These are phyloP conservation scores for Umimayanthus chanpuru DNA, from an alignment of 92 coral and sea anemone genomes.

Conservation along the genomic window DNA sequence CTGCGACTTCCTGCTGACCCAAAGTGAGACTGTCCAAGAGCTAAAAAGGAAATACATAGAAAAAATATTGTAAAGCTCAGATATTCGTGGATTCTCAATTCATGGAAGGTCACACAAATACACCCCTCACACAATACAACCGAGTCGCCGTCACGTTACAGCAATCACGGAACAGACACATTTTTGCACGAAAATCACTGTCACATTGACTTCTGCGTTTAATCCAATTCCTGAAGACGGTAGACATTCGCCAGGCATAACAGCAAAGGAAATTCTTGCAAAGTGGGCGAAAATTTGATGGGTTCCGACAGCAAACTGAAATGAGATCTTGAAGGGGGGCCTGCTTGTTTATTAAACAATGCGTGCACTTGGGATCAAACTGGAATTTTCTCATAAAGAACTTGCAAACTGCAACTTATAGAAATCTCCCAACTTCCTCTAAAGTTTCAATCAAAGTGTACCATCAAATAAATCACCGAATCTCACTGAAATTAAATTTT, in stretches of 20 bases:
- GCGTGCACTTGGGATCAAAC: not conserved
- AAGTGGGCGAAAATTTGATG: slow-evolving; percentile 27
- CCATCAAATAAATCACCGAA: not conserved
- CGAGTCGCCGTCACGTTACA: slow-evolving; percentile 28
- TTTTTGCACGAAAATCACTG: slow-evolving; percentile 28
- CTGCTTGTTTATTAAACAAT: slow-evolving; percentile 33
- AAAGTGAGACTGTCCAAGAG: slow-evolving; percentile 85
- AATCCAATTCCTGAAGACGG: slow-evolving; percentile 1
- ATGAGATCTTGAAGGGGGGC: slow-evolving; percentile 11
- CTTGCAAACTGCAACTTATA: not conserved
- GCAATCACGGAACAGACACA: slow-evolving; percentile 1
- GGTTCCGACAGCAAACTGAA: slow-evolving; percentile 32
- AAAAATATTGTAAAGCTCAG: slow-evolving; percentile 14
- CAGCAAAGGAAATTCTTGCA: slow-evolving; percentile 2
- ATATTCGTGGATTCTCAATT: slow-evolving; percentile 10
- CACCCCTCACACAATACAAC: not conserved
- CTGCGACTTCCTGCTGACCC: slow-evolving; percentile 89
- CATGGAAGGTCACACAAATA: not conserved
- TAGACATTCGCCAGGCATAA: slow-evolving; percentile 5
- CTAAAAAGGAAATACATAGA: slow-evolving; percentile 58
- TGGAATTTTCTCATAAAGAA: not conserved
- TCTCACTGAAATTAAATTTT: not conserved
- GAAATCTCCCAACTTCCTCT: not conserved
- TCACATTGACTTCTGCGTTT: not conserved
- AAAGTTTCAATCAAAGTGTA: too few relatives aligned